Evolutionary conservation across 2,113 vertebrate genomes (phyloP).

Genomic region (Mastomys coucha): DNA sequence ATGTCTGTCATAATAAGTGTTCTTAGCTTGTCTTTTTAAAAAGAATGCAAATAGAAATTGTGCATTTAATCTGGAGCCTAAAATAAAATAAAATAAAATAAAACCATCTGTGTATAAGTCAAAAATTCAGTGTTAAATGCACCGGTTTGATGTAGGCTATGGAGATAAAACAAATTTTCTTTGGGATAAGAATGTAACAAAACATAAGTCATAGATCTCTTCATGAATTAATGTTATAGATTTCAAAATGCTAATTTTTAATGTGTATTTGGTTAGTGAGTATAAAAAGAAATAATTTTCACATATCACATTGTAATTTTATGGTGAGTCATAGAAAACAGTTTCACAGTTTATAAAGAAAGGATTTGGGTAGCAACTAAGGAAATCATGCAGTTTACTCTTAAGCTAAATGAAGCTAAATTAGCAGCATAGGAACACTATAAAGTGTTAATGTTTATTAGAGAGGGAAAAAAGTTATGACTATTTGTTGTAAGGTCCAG

Average conservation of each 20-base stretch:
- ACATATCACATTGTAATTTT: neutral
- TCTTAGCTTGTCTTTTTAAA: neutral
- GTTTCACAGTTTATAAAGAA: neutral
- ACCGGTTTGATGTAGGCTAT: neutral
- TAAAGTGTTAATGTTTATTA: neutral
- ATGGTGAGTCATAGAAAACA: neutral
- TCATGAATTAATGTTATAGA: neutral
- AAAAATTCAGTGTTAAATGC: neutral
- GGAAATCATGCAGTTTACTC: neutral
- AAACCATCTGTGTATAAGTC: neutral
- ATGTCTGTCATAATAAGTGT: neutral
- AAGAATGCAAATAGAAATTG: neutral
- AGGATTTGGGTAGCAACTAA: neutral
- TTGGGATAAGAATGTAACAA: neutral
- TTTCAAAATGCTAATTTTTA: neutral
- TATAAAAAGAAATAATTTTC: neutral
- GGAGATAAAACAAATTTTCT: neutral
- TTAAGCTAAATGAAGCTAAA: neutral
- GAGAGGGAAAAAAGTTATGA: neutral
- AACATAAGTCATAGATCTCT: neutral
- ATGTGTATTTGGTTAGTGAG: neutral
- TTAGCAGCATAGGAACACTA: neutral
- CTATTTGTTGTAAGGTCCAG: neutral
- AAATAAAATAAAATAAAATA: neutral
- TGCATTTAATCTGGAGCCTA: neutral